Percentiles rank a stretch among this genome's conserved stretches.
Conservation (phyloP, 2,113 vertebrate genomes). For the Channa maculata region DNA sequence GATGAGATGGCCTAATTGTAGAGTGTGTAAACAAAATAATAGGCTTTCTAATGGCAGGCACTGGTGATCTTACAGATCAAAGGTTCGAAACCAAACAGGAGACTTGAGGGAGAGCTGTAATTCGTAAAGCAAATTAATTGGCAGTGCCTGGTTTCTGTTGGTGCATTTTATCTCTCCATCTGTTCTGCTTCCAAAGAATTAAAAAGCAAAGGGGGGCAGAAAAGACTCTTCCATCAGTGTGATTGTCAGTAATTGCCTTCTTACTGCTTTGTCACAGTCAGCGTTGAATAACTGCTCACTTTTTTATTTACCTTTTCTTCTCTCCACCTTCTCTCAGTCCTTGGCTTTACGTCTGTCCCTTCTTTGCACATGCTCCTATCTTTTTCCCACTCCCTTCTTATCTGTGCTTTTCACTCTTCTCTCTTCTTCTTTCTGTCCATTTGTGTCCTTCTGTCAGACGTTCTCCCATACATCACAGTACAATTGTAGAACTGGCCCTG, state of each 20-base stretch:
- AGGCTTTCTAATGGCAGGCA: neutral
- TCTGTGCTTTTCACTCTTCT: neutral
- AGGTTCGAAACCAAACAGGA: neutral
- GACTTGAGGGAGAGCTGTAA: slow-evolving; percentile 2
- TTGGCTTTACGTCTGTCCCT: slow-evolving; percentile 14
- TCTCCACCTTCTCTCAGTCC: slow-evolving; percentile 2
- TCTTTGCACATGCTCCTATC: neutral
- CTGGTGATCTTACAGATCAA: slow-evolving; percentile 12
- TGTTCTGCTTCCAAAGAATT: neutral
- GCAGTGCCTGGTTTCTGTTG: slow-evolving; percentile 5
- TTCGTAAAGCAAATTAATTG: slow-evolving; percentile 10
- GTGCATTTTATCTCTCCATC: neutral
- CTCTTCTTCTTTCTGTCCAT: slow-evolving; percentile 6
- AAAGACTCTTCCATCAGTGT: slow-evolving; percentile 62
- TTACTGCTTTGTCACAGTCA: slow-evolving; percentile 53
- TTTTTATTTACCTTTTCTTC: slow-evolving; percentile 11
- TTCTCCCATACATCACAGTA: slow-evolving; percentile 29
- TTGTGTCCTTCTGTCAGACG: slow-evolving; percentile 8
- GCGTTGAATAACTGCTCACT: slow-evolving; percentile 37
- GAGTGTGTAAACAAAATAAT: slow-evolving; percentile 15
- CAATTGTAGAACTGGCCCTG: slow-evolving; percentile 12
- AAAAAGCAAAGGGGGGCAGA: slow-evolving; percentile 14
- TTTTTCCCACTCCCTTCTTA: slow-evolving; percentile 3
- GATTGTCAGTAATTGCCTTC: slow-evolving; percentile 69
- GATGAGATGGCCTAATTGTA: neutral